These are phyloP conservation scores for Crotophaga sulcirostris DNA, from an alignment of 2,113 vertebrate genomes.

Conservation along the genomic window DNA sequence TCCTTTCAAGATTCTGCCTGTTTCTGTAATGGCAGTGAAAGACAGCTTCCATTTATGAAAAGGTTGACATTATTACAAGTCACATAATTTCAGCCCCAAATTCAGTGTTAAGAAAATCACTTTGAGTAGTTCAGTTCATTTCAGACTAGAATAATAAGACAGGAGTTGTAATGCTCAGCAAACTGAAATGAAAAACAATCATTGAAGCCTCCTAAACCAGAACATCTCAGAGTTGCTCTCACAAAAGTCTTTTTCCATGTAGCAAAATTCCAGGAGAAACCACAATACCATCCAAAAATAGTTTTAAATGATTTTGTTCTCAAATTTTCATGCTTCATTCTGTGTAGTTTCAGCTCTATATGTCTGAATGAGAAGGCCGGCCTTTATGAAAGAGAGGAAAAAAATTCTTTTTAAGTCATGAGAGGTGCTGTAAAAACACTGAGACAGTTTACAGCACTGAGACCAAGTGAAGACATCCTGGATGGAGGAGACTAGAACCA, in stretches of 20 bases:
- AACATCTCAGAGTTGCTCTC: not conserved
- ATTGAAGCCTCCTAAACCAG: not conserved
- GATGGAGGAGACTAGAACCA: not conserved
- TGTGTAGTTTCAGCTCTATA: not conserved
- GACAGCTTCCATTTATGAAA: not conserved
- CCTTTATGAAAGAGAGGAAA: not conserved
- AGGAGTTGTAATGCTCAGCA: not conserved
- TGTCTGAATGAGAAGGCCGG: not conserved
- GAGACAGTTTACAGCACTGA: not conserved
- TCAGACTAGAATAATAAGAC: not conserved
- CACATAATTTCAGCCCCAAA: not conserved
- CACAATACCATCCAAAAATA: not conserved
- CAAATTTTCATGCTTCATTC: not conserved
- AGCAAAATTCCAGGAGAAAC: not conserved
- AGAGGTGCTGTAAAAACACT: not conserved
- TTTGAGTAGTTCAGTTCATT: not conserved
- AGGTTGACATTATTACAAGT: not conserved
- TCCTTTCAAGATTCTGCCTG: not conserved
- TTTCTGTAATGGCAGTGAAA: not conserved
- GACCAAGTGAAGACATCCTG: not conserved
- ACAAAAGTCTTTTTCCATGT: not conserved
- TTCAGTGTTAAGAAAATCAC: not conserved
- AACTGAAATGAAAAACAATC: not conserved
- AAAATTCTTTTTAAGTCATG: not conserved
- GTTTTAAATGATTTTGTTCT: not conserved